Evolutionary conservation across 2,113 vertebrate species (phyloP).

Genomic region (Mesoclemmys tuberculata): DNA sequence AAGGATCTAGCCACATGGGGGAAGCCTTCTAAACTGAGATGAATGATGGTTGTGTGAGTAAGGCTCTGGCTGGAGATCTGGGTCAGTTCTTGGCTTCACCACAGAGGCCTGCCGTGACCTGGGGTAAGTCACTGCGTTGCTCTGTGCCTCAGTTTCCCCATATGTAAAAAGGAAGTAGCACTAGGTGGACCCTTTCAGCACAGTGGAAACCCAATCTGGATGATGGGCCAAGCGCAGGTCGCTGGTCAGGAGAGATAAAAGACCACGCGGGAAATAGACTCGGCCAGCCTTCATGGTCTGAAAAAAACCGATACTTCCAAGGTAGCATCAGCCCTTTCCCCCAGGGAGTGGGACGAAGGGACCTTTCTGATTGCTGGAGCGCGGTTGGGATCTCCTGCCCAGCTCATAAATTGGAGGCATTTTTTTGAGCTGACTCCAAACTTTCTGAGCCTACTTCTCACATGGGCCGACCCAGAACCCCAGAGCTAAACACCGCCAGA

Average conservation of each 20-base stretch:
- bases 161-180: neutral
- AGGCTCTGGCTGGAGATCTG: neutral
- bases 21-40: neutral
- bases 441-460: too few species aligned
- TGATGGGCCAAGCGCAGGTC: neutral
- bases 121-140: neutral
- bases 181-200: neutral
- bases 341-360: neutral
- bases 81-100: neutral
- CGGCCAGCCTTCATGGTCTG: neutral
- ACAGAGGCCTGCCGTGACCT: neutral
- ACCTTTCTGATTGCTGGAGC: neutral
- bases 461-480: too few species aligned
- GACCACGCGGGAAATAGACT: neutral
- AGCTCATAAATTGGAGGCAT: too few species aligned
- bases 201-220: neutral
- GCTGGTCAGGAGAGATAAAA: neutral
- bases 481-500: neutral
- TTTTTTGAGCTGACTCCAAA: too few species aligned
- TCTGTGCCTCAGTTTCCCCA: neutral
- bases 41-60: neutral
- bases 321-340: neutral
- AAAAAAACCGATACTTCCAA: neutral
- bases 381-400: too few species aligned
- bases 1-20: neutral